Conservation (phyloP, 2,888 invertebrate species). For the Emmelina monodactyla region DNA sequence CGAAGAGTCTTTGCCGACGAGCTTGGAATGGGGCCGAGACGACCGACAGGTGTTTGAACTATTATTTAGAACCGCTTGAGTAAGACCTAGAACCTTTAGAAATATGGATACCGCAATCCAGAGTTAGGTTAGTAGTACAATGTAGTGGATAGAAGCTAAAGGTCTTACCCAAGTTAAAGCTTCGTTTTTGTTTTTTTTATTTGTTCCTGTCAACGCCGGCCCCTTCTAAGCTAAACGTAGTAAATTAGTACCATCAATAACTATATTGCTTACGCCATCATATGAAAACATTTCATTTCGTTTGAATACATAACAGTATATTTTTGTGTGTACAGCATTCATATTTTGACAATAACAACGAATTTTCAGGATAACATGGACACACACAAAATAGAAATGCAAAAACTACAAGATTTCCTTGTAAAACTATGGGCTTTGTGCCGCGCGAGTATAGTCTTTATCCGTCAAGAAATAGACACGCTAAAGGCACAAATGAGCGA, state of each 20-base stretch:
- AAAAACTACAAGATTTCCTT: conserved; percentile 65
- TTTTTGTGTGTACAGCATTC: background rate
- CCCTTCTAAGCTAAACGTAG: conserved; percentile 30
- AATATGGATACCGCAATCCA: no score
- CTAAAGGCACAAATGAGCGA: conserved; percentile 60
- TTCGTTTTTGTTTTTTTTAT: conserved; percentile 38
- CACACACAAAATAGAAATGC: conserved; percentile 71
- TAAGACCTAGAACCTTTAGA: conserved; percentile 15
- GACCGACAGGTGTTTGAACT: conserved; percentile 43
- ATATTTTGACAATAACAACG: background rate
- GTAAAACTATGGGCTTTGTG: conserved; percentile 61
- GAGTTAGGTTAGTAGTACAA: no score
- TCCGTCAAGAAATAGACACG: conserved; percentile 67
- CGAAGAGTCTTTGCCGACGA: conserved; percentile 87
- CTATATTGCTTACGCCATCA: no score
- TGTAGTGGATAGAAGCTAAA: conserved; percentile 6
- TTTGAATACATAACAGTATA: no score
- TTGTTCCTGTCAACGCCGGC: conserved; percentile 60
- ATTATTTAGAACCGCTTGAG: conserved; percentile 10
- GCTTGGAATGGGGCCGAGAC: conserved; percentile 74
- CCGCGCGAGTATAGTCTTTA: conserved; percentile 58
- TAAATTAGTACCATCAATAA: no score
- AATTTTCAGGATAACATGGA: conserved; percentile 75
- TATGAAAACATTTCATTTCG: no score
- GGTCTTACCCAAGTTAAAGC: conserved; percentile 33